Evolutionary conservation across 2,888 invertebrate species (phyloP).

Genomic region (Belgica antarctica): DNA sequence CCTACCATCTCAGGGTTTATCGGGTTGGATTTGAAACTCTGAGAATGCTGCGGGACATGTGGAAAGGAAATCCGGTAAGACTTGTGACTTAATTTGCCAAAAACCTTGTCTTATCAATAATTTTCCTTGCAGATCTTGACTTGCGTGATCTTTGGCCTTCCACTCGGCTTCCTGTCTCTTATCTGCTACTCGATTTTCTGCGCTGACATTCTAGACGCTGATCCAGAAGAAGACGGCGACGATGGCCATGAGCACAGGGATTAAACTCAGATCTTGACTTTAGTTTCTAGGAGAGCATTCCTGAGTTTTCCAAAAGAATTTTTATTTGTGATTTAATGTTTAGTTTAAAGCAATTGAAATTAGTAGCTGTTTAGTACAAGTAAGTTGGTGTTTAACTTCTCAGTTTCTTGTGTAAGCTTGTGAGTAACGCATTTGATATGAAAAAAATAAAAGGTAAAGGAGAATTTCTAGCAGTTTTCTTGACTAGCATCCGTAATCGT

Average conservation of each 20-base stretch:
- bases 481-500: constrained; percentile 37
- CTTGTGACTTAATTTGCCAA: background rate
- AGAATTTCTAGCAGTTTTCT: background rate
- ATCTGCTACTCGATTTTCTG: constrained; percentile 96
- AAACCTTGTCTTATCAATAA: background rate
- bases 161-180: constrained; percentile 86
- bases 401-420: background rate
- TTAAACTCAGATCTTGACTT: constrained; percentile 48
- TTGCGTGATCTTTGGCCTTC: constrained; percentile 88
- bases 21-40: constrained; percentile 81
- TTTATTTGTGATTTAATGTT: background rate
- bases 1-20: constrained; percentile 71
- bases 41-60: constrained; percentile 78
- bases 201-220: constrained; percentile 89
- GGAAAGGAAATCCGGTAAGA: constrained; percentile 83
- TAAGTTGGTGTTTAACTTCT: background rate
- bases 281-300: background rate
- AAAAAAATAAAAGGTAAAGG: background rate
- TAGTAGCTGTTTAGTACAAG: too few species aligned
- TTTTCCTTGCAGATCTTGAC: constrained; percentile 59
- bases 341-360: background rate
- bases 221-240: constrained; percentile 67
- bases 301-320: constrained; percentile 3
- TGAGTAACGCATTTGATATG: constrained; percentile 15
- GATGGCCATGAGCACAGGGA: constrained; percentile 57